Conservation (phyloP, 92 coral and sea anemone species). For the Zoanthus gigantus region DNA sequence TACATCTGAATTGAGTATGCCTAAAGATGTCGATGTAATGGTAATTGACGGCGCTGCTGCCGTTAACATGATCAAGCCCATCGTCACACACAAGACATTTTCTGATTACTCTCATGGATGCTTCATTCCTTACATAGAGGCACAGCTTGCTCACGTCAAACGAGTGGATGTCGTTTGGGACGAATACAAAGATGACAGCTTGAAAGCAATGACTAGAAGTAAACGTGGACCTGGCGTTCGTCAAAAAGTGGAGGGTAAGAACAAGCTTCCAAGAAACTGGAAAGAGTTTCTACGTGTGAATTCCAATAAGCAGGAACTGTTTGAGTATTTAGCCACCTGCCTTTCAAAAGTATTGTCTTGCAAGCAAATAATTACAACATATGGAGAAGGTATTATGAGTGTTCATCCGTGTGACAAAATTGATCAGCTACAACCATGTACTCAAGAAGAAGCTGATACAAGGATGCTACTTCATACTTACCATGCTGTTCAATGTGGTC, state of each 20-base stretch:
- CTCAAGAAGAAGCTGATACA: not conserved
- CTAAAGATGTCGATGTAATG: constrained; percentile 5
- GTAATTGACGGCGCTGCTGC: constrained; percentile 13
- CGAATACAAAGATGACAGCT: constrained; percentile 16
- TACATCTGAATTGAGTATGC: constrained; percentile 11
- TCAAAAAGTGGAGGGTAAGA: constrained; percentile 14
- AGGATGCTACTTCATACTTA: too few relatives aligned
- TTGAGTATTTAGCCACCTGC: too few relatives aligned
- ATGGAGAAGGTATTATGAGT: constrained; percentile 4
- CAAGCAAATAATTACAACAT: constrained; percentile 2
- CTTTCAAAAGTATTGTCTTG: not conserved
- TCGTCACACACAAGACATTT: constrained; percentile 24
- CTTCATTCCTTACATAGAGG: constrained; percentile 18
- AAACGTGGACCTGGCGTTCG: constrained; percentile 19
- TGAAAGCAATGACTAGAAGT: constrained; percentile 16
- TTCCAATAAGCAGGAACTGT: too few relatives aligned
- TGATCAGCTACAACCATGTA: constrained; percentile 5
- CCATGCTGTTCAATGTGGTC: constrained; percentile 6
- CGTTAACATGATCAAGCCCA: constrained; percentile 25
- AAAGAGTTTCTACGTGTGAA: not conserved
- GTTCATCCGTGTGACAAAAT: constrained; percentile 1
- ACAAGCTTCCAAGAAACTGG: constrained; percentile 21
- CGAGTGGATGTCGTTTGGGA: constrained; percentile 18
- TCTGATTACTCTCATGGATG: constrained; percentile 12
- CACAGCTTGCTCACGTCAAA: not conserved